Conservation (phyloP, 2,888 invertebrate genomes). For the Melinopterus prodromus region DNA sequence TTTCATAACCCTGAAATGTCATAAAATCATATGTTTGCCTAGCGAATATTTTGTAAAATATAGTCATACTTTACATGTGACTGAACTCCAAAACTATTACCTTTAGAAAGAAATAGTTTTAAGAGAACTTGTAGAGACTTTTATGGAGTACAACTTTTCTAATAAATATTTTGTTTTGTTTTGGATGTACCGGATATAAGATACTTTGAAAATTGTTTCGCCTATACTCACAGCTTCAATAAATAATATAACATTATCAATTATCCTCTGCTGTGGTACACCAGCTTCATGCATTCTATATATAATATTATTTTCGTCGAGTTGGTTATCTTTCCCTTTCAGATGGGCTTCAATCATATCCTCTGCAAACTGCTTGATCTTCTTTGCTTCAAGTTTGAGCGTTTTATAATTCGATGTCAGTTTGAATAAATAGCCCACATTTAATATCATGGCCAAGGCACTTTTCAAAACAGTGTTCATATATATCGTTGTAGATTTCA, state of each 20-base stretch:
- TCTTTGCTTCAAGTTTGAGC: neutral
- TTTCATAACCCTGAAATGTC: no score
- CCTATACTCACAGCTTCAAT: neutral
- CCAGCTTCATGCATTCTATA: constrained; percentile 7
- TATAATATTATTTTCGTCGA: neutral
- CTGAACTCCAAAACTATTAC: no score
- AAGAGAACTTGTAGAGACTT: no score
- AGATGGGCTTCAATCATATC: neutral
- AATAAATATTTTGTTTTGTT: no score
- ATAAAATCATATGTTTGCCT: no score
- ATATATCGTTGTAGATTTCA: neutral
- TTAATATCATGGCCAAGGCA: neutral
- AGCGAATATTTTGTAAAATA: no score
- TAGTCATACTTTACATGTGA: no score
- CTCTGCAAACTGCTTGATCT: neutral
- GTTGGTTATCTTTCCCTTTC: neutral
- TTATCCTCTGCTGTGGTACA: neutral
- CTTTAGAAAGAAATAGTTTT: no score
- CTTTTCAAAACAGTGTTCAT: neutral
- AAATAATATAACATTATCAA: neutral
- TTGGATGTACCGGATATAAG: no score
- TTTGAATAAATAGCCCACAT: neutral
- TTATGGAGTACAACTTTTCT: no score
- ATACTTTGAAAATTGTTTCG: neutral
- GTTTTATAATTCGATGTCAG: neutral